Conservation (phyloP, 2,888 invertebrate species). For the Andrena minutula region DNA sequence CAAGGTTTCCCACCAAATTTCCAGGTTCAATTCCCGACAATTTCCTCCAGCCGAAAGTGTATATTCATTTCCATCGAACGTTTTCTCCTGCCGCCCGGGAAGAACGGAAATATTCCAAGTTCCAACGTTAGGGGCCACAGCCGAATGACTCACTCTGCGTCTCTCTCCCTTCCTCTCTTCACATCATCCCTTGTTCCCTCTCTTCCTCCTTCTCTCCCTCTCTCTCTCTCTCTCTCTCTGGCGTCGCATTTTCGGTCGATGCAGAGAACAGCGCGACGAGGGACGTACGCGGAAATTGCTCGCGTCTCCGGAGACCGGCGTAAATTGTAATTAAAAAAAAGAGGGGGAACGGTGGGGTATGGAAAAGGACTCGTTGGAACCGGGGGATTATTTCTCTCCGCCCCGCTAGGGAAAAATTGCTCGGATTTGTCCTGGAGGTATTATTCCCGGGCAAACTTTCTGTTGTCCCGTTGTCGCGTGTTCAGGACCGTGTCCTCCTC, state of each 20-base stretch:
- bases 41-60: background rate
- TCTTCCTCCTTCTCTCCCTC: background rate
- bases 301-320: conserved; percentile 3
- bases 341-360: background rate
- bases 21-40: background rate
- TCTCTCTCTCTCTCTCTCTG: background rate
- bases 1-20: too few species aligned
- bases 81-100: background rate
- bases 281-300: conserved; percentile 27
- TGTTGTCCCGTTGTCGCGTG: conserved; percentile 46
- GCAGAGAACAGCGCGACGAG: background rate
- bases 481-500: conserved; percentile 33
- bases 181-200: background rate
- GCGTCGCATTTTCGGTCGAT: conserved; percentile 12
- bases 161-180: background rate
- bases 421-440: conserved; percentile 40
- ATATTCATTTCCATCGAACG: background rate
- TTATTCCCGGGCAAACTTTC: conserved; percentile 46
- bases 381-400: conserved; percentile 31
- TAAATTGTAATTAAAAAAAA: conserved; percentile 55
- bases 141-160: conserved; percentile 3
- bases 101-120: conserved; percentile 6
- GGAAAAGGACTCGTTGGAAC: background rate
- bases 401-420: conserved; percentile 18
- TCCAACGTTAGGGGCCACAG: conserved; percentile 6